Percentiles rank a stretch among this genome's conserved stretches.
These are phyloP conservation scores for Hirudo medicinalis DNA, from an alignment of 1,140 invertebrate species.

Conservation along the genomic window DNA sequence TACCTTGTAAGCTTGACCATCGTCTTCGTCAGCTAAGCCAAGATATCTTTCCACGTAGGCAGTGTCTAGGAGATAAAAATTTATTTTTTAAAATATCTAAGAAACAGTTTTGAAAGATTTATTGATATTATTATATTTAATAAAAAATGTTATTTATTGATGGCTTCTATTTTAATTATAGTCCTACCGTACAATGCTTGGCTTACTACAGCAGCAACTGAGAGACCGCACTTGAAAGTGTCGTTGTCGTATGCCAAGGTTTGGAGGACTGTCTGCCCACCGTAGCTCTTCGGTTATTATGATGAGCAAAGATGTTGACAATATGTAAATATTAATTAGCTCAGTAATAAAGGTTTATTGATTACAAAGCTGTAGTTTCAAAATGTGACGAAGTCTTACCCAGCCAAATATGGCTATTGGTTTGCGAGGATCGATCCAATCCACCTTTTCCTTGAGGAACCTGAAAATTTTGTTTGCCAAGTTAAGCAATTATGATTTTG, in stretches of 20 bases:
- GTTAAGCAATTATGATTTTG: neutral
- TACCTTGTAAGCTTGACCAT: neutral
- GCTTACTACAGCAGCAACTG: neutral
- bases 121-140: too few relatives aligned
- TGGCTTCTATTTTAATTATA: too few relatives aligned
- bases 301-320: too few relatives aligned
- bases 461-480: neutral
- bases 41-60: neutral
- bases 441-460: neutral
- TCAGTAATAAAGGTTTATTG: too few relatives aligned
- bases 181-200: neutral
- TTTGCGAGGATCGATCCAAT: neutral
- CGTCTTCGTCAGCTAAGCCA: neutral
- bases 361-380: too few relatives aligned
- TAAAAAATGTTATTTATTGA: too few relatives aligned
- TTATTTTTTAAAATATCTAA: too few relatives aligned
- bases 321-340: too few relatives aligned
- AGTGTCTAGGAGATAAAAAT: neutral
- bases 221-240: neutral
- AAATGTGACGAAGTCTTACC: neutral
- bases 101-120: too few relatives aligned
- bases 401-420: conserved; percentile 15
- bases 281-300: neutral
- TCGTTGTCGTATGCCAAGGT: neutral
- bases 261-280: neutral